Evolutionary conservation across 2,888 invertebrate species (phyloP).

Genomic region (Gandaritis pyraliata): DNA sequence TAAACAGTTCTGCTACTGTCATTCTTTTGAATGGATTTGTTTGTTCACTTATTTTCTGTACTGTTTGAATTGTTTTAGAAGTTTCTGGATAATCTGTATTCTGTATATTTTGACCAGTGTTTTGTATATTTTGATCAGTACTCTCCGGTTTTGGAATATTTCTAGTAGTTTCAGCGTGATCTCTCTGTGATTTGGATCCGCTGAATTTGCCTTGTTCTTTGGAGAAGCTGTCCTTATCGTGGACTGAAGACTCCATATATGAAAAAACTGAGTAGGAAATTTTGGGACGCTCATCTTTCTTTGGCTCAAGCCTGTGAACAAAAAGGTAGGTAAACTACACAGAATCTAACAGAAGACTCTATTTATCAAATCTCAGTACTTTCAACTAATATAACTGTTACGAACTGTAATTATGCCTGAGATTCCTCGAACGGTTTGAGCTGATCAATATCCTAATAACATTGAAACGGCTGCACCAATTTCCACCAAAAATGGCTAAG

Average conservation of each 20-base stretch:
- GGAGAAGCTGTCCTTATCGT: slow-evolving; percentile 82
- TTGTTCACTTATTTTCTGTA: slow-evolving; percentile 28
- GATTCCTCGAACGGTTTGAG: too few relatives aligned
- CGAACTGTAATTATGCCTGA: too few relatives aligned
- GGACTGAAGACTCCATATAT: slow-evolving; percentile 86
- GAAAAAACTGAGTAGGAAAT: slow-evolving; percentile 91
- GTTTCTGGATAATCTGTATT: neutral
- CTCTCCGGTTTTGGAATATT: slow-evolving; percentile 15
- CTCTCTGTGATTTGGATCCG: slow-evolving; percentile 68
- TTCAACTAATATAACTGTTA: too few relatives aligned
- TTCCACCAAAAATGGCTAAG: too few relatives aligned
- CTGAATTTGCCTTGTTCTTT: slow-evolving; percentile 75
- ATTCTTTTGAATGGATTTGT: slow-evolving; percentile 64
- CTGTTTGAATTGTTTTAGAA: slow-evolving; percentile 5
- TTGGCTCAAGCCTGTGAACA: slow-evolving; percentile 69
- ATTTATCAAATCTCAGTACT: too few relatives aligned
- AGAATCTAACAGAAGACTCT: too few relatives aligned
- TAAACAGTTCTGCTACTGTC: slow-evolving; percentile 76
- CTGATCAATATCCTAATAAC: too few relatives aligned
- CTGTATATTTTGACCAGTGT: slow-evolving; percentile 6
- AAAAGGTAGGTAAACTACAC: slow-evolving; percentile 8
- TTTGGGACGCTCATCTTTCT: slow-evolving; percentile 82
- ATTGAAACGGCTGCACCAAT: too few relatives aligned
- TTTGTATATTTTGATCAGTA: slow-evolving; percentile 6
- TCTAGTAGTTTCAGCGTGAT: slow-evolving; percentile 15